Conservation (phyloP, 92 coral and sea anemone genomes). For the Porites divaricata region DNA sequence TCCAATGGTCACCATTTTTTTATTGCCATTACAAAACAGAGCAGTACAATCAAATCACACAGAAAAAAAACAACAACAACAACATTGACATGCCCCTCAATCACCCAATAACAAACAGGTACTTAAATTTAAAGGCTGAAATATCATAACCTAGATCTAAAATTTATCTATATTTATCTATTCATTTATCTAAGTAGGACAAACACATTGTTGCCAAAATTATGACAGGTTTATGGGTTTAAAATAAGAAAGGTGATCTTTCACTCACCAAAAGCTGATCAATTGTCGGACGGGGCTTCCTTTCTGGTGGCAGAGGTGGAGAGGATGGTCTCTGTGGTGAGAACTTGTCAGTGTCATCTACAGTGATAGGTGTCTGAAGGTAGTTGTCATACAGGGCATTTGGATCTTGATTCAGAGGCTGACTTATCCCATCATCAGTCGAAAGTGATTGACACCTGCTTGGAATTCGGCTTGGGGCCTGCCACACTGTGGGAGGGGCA, state of each 20-base stretch:
- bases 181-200: background rate
- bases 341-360: background rate
- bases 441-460: conserved; percentile 33
- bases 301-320: conserved; percentile 73
- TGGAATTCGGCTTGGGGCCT: conserved; percentile 23
- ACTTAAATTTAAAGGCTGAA: no score
- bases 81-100: no score
- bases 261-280: conserved; percentile 59
- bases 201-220: background rate
- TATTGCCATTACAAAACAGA: no score
- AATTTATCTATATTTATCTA: no score
- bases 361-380: conserved; percentile 10
- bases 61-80: no score
- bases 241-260: background rate
- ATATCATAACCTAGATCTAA: no score
- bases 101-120: no score
- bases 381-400: conserved; percentile 49
- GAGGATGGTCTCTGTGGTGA: conserved; percentile 13
- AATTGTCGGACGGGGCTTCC: conserved; percentile 46
- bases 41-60: no score
- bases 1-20: no score
- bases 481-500: conserved; percentile 30
- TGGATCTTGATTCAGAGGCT: conserved; percentile 17
- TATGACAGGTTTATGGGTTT: background rate
- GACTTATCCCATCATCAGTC: conserved; percentile 14